Conservation (phyloP, 2,113 vertebrate genomes). For the Salvelinus namaycush region DNA sequence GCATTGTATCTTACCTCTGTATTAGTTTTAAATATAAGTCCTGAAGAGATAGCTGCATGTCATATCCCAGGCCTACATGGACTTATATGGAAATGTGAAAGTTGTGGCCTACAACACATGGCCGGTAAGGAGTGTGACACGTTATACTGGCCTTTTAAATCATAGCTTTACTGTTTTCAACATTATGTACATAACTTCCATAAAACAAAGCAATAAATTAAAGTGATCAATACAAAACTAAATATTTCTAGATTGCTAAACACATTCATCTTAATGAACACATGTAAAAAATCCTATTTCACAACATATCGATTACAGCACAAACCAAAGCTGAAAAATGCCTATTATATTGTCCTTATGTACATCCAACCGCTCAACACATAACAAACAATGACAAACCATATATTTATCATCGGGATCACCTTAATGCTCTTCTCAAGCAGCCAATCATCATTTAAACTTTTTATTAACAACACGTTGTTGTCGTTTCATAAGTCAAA, state of each 20-base stretch:
- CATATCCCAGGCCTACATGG: neutral
- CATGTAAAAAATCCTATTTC: slow-evolving; percentile 86
- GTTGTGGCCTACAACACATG: neutral
- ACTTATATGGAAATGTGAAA: neutral
- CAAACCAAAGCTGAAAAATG: slow-evolving; percentile 82
- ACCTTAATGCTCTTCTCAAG: slow-evolving; percentile 60
- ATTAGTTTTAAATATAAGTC: too few species aligned
- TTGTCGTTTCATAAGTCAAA: slow-evolving; percentile 62
- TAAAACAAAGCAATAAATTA: slow-evolving; percentile 97
- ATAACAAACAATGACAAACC: slow-evolving; percentile 66
- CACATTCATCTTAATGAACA: slow-evolving; percentile 84
- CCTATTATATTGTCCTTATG: slow-evolving; percentile 71
- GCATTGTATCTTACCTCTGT: too few species aligned
- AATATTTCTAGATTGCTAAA: slow-evolving; percentile 93
- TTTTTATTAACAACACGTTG: slow-evolving; percentile 62
- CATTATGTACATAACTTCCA: slow-evolving; percentile 90
- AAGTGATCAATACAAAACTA: slow-evolving; percentile 98
- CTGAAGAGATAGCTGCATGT: neutral
- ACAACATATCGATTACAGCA: slow-evolving; percentile 86
- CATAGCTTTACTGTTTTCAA: slow-evolving; percentile 96
- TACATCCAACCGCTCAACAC: slow-evolving; percentile 70
- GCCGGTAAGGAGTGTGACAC: slow-evolving; percentile 1
- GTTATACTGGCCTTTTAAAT: slow-evolving; percentile 75
- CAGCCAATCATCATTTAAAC: slow-evolving; percentile 62
- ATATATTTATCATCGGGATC: slow-evolving; percentile 58